Evolutionary conservation across 2,113 vertebrate species (phyloP).

Genomic region (Spea multiplicata): DNA sequence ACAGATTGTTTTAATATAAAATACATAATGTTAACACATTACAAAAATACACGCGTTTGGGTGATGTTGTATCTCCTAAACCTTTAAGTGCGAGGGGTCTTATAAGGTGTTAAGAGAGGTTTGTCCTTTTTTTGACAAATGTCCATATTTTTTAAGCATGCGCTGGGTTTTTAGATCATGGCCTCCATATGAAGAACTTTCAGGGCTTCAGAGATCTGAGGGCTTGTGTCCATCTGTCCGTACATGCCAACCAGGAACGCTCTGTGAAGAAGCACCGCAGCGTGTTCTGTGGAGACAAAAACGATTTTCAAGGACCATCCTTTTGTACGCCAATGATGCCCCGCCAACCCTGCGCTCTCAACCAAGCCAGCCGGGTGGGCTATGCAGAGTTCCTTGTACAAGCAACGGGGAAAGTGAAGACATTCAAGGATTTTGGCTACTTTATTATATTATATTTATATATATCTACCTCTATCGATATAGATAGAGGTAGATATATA

Average conservation of each 20-base stretch:
- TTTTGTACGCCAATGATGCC: too few relatives aligned
- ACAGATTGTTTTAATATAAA: not conserved
- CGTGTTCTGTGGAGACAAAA: conserved; percentile 75
- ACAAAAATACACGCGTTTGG: not conserved
- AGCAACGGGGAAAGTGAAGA: too few relatives aligned
- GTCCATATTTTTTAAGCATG: not conserved
- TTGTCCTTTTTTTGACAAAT: not conserved
- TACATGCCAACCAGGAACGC: conserved; percentile 97
- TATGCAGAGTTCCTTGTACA: too few relatives aligned
- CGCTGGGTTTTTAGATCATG: conserved; percentile 65
- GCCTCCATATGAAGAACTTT: conserved; percentile 94
- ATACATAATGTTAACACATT: not conserved
- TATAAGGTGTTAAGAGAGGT: not conserved
- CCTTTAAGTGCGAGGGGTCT: not conserved
- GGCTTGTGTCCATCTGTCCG: conserved; percentile 90
- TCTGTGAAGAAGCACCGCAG: conserved; percentile 86
- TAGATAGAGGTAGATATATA: too few relatives aligned
- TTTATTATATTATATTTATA: too few relatives aligned
- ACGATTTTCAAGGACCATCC: not conserved
- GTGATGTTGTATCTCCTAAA: not conserved
- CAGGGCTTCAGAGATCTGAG: conserved; percentile 91
- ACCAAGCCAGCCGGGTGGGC: too few relatives aligned
- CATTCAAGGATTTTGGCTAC: too few relatives aligned
- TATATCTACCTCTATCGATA: too few relatives aligned
- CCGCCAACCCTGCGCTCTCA: too few relatives aligned